These are phyloP conservation scores for Anticlea derivata DNA, from an alignment of 2,888 invertebrate genomes.

Conservation along the genomic window DNA sequence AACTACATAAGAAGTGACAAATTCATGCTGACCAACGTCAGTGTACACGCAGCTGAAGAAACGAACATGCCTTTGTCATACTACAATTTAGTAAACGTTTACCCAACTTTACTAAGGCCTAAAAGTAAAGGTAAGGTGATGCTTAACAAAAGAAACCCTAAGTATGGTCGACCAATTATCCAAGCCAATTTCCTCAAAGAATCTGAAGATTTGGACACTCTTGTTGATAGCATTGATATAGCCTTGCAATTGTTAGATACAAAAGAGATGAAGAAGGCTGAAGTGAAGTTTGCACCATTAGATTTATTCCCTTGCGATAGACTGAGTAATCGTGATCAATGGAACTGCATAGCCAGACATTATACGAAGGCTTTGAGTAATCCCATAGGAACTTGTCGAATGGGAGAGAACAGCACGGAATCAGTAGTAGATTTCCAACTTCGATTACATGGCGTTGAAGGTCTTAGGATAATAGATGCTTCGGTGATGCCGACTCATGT, in stretches of 20 bases:
- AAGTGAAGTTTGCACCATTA: constrained; percentile 71
- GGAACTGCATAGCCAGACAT: constrained; percentile 78
- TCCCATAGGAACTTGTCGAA: constrained; percentile 75
- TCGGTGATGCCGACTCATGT: constrained; percentile 78
- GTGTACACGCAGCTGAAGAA: constrained; percentile 70
- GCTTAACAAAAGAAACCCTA: constrained; percentile 73
- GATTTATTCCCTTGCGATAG: constrained; percentile 76
- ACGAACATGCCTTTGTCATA: constrained; percentile 68
- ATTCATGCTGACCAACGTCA: constrained; percentile 74
- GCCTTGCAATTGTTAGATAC: constrained; percentile 74
- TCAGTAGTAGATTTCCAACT: constrained; percentile 74
- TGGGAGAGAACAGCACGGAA: constrained; percentile 69
- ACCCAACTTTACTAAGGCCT: constrained; percentile 69
- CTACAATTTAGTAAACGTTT: constrained; percentile 73
- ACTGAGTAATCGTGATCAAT: constrained; percentile 71
- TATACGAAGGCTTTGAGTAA: constrained; percentile 75
- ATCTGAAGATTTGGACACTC: constrained; percentile 69
- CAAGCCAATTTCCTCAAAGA: constrained; percentile 77
- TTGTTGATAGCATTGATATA: constrained; percentile 76
- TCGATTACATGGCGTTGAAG: constrained; percentile 72
- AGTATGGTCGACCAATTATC: constrained; percentile 73
- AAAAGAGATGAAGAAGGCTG: constrained; percentile 72
- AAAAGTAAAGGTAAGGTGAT: constrained; percentile 75
- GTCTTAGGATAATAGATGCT: constrained; percentile 72
- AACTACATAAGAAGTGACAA: constrained; percentile 77